These are phyloP conservation scores for Ornithoptera priamus DNA, from an alignment of 2,888 invertebrate species.

Conservation along the genomic window DNA sequence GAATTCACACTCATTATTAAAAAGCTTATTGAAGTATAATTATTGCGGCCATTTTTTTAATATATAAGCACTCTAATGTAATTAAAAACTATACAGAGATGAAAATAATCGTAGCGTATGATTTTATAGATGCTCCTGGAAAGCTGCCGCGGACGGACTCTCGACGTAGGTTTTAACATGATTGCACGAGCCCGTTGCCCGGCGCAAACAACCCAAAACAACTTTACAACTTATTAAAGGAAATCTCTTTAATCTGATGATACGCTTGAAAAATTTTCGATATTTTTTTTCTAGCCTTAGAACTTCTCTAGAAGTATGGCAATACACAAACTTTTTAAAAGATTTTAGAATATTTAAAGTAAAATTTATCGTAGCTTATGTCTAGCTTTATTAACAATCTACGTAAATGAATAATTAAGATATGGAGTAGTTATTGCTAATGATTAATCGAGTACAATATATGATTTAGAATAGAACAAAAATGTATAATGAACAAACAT, in stretches of 20 bases:
- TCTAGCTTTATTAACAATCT: background rate
- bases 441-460: background rate
- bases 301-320: background rate
- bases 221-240: conserved; percentile 74
- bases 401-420: background rate
- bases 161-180: conserved; percentile 73
- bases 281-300: background rate
- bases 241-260: conserved; percentile 64
- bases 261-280: conserved; percentile 55
- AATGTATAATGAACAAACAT: background rate
- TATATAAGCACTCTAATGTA: conserved; percentile 29
- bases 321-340: conserved; percentile 1
- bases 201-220: conserved; percentile 61
- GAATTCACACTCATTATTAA: background rate
- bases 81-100: conserved; percentile 41
- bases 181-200: conserved; percentile 64
- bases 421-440: background rate
- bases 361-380: background rate
- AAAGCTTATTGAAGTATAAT: background rate
- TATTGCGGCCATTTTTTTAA: background rate
- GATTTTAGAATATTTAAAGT: background rate
- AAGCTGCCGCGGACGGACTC: conserved; percentile 61
- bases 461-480: background rate
- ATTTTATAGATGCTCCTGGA: conserved; percentile 62
- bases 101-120: conserved; percentile 56